These are phyloP conservation scores for Masticophis lateralis DNA, from an alignment of 2,797 vertebrate genomes.

Conservation along the genomic window DNA sequence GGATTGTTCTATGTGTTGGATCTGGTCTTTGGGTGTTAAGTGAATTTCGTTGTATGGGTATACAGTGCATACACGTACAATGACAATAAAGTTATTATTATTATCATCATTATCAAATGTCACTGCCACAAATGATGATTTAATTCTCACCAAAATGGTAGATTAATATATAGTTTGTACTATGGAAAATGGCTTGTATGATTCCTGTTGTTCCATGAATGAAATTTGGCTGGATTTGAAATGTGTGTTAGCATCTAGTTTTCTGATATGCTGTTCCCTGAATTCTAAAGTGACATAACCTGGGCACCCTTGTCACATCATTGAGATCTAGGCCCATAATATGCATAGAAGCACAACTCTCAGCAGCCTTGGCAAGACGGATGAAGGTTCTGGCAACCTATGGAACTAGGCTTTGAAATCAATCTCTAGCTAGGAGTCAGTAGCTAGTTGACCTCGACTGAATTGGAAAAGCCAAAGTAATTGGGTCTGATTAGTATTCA, in stretches of 20 bases:
- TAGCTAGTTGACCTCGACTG: not conserved
- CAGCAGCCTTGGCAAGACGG: not conserved
- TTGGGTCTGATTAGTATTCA: not conserved
- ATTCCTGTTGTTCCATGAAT: not conserved
- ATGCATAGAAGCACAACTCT: not conserved
- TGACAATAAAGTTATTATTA: too few species aligned
- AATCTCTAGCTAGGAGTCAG: not conserved
- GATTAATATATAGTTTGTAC: not conserved
- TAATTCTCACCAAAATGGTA: not conserved
- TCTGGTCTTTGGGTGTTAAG: too few species aligned
- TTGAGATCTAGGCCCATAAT: not conserved
- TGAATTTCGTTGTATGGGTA: too few species aligned
- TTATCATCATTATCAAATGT: not conserved
- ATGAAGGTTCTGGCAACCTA: not conserved
- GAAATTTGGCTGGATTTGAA: not conserved
- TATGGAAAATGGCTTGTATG: not conserved
- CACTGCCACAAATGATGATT: not conserved
- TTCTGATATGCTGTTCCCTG: not conserved
- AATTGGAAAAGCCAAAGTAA: not conserved
- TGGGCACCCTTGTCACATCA: not conserved
- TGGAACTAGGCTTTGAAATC: not conserved
- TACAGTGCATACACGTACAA: too few species aligned
- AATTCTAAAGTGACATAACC: not conserved
- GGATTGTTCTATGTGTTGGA: too few species aligned
- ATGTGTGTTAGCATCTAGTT: not conserved